phyloP scores from a whole-genome alignment of 2,797 vertebrate genomes.

The Atherinosoma microstoma region DNA sequence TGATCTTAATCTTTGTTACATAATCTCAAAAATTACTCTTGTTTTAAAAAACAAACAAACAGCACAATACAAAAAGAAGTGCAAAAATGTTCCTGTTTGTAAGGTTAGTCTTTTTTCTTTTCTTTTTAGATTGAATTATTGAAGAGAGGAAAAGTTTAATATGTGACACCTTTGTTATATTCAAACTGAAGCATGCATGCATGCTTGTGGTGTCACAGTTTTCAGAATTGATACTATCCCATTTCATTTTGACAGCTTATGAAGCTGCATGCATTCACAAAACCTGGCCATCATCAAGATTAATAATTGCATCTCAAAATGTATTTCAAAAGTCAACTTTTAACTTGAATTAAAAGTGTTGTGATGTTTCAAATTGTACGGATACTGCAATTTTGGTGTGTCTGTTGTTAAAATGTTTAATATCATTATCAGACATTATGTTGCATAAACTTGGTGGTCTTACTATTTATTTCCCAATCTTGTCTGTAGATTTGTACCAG shows the following conservation, averaged over 20 bases:
- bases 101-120: no score
- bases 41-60: background rate
- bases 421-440: no score
- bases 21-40: background rate
- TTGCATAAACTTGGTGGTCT: background rate
- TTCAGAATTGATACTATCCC: background rate
- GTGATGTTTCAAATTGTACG: background rate
- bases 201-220: background rate
- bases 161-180: background rate
- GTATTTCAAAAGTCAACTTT: background rate
- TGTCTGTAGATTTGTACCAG: slow-evolving; percentile 89
- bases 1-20: background rate
- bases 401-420: background rate
- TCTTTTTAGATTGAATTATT: no score
- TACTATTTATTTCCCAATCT: slow-evolving; percentile 6
- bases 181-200: background rate
- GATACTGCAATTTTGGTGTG: background rate
- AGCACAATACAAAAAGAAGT: fast-evolving
- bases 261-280: background rate
- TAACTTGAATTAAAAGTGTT: background rate
- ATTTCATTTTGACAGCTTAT: background rate
- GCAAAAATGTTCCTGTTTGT: background rate
- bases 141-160: background rate
- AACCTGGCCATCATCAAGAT: background rate
- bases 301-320: background rate